A percentile compares a stretch with the other conserved stretches of the same genome.
phyloP scores from a whole-genome alignment of 2,113 vertebrate genomes.

The Oreocharis arfaki region DNA sequence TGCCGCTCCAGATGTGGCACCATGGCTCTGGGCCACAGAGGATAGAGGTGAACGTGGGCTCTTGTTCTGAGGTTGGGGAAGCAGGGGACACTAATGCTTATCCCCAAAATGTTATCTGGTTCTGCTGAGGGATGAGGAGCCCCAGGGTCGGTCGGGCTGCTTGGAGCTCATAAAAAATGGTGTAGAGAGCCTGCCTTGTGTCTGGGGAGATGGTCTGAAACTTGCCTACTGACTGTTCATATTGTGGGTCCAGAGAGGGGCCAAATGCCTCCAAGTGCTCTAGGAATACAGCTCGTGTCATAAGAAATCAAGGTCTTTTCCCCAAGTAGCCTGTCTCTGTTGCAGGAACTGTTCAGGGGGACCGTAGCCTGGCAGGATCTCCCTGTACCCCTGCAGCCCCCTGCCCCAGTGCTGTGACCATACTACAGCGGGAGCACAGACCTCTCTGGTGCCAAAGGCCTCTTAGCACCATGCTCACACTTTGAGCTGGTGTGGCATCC shows the following conservation, averaged over 20 bases:
- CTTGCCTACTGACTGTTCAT: not conserved
- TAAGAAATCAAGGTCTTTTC: not conserved
- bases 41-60: not conserved
- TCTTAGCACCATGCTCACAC: accelerated
- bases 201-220: not conserved
- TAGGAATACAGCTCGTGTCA: not conserved
- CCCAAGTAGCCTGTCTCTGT: not conserved
- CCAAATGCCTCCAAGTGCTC: not conserved
- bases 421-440: not conserved
- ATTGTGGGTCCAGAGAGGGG: not conserved
- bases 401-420: not conserved
- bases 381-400: not conserved
- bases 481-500: accelerated
- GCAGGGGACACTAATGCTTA: not conserved
- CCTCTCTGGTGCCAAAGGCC: not conserved
- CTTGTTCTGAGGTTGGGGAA: accelerated
- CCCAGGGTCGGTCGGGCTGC: not conserved
- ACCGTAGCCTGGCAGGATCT: not conserved
- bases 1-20: not conserved
- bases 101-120: not conserved
- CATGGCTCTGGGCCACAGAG: not conserved
- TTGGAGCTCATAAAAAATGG: not conserved
- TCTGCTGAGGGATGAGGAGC: not conserved
- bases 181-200: not conserved
- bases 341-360: not conserved